Evolutionary conservation across 2,888 invertebrate genomes (phyloP).

Genomic region (Drosophila falleni): DNA sequence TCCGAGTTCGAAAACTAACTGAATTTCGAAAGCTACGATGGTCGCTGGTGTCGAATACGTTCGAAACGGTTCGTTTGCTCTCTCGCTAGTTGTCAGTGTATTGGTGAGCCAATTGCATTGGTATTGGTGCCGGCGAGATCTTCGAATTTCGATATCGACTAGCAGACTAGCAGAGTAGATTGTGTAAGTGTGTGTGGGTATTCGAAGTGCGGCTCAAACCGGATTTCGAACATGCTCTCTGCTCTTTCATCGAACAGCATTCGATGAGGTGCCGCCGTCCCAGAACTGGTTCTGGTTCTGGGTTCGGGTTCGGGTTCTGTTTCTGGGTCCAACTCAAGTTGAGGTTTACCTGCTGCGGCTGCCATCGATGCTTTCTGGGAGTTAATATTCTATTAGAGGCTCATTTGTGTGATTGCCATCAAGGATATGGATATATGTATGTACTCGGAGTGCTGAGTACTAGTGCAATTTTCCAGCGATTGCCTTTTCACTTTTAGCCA

Average conservation of each 20-base stretch:
- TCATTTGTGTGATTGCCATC: slow-evolving; percentile 84
- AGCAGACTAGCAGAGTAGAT: neutral
- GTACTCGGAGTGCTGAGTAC: slow-evolving; percentile 14
- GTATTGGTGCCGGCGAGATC: slow-evolving; percentile 67
- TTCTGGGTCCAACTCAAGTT: slow-evolving; percentile 22
- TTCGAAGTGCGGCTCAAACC: slow-evolving; percentile 66
- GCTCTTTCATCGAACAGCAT: slow-evolving; percentile 9
- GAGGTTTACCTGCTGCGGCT: slow-evolving; percentile 68
- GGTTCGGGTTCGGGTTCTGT: slow-evolving; percentile 53
- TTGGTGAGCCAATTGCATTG: slow-evolving; percentile 53
- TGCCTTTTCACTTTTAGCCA: slow-evolving; percentile 38
- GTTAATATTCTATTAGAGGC: slow-evolving; percentile 84
- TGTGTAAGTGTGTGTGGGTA: slow-evolving; percentile 30
- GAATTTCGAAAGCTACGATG: slow-evolving; percentile 66
- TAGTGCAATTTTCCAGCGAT: slow-evolving; percentile 47
- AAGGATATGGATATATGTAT: slow-evolving; percentile 65
- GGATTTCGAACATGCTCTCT: slow-evolving; percentile 59
- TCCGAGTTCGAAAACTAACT: slow-evolving; percentile 63
- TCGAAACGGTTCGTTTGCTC: slow-evolving; percentile 25
- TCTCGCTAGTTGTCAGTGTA: slow-evolving; percentile 47
- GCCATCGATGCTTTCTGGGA: slow-evolving; percentile 71
- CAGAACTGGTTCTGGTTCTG: slow-evolving; percentile 65
- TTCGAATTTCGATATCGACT: slow-evolving; percentile 67
- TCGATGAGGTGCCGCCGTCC: slow-evolving; percentile 27
- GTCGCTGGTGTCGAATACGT: slow-evolving; percentile 42